A percentile compares a stretch with the other conserved stretches of the same genome.
phyloP scores from a whole-genome alignment of 2,113 vertebrate genomes.

The Rhinogobius similis region DNA sequence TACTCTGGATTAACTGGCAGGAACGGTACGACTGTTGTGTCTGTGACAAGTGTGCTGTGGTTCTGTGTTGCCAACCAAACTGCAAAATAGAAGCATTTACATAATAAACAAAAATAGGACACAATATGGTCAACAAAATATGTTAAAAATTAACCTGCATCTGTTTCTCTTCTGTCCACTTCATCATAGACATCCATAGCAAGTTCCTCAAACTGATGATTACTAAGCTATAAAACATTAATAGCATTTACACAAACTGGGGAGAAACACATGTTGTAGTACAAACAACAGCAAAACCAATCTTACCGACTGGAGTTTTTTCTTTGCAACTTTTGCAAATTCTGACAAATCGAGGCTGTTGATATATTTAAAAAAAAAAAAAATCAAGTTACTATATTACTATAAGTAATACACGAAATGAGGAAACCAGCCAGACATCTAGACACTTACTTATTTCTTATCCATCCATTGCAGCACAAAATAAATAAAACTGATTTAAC shows the following conservation, averaged over 20 bases:
- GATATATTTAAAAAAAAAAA: constrained; percentile 36
- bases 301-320: constrained; percentile 97
- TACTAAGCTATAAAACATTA: constrained; percentile 84
- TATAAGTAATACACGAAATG: neutral
- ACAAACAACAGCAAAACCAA: constrained; percentile 13
- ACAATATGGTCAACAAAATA: neutral
- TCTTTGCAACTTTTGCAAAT: constrained; percentile 97
- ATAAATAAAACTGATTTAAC: constrained; percentile 32
- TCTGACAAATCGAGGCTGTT: constrained; percentile 96
- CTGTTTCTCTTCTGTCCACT: constrained; percentile 96
- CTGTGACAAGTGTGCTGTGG: constrained; percentile 94
- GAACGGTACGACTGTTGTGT: constrained; percentile 96
- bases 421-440: neutral
- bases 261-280: neutral
- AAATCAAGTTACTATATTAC: neutral
- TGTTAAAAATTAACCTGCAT: constrained; percentile 83
- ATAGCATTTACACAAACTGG: neutral
- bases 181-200: constrained; percentile 99
- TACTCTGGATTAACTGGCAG: constrained; percentile 98
- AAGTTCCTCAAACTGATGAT: constrained; percentile 98
- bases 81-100: constrained; percentile 42
- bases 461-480: constrained; percentile 62
- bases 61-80: constrained; percentile 98
- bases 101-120: accelerated
- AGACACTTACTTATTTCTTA: constrained; percentile 77